These are phyloP conservation scores for Lipotes vexillifer DNA, from an alignment of 2,113 vertebrate genomes.

Conservation along the genomic window DNA sequence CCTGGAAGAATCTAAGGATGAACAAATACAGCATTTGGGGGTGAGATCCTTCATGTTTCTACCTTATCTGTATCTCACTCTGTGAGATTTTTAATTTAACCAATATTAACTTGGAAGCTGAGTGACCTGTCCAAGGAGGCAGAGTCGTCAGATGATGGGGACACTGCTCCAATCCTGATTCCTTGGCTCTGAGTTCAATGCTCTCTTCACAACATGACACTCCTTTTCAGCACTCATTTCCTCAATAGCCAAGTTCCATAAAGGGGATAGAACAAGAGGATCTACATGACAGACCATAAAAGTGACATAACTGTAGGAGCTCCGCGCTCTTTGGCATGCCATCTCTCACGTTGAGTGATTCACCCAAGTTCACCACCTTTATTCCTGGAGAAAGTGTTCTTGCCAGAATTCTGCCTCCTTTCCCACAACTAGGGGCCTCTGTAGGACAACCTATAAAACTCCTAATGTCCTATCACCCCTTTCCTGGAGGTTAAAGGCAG, in stretches of 20 bases:
- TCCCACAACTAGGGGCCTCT: neutral
- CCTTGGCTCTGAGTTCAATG: neutral
- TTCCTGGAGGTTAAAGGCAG: neutral
- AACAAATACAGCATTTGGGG: neutral
- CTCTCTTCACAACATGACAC: neutral
- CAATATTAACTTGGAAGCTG: neutral
- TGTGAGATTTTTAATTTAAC: neutral
- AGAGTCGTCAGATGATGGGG: too few species aligned
- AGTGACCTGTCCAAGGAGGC: neutral
- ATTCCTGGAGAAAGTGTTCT: neutral
- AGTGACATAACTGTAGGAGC: fast-evolving
- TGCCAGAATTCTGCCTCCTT: neutral
- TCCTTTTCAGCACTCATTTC: neutral
- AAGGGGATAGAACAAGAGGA: neutral
- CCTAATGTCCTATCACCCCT: fast-evolving
- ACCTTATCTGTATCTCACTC: neutral
- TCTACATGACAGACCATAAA: fast-evolving
- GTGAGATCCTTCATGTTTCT: neutral
- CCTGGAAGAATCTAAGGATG: neutral
- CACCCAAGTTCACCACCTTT: neutral
- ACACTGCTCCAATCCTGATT: fast-evolving
- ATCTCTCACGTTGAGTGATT: neutral
- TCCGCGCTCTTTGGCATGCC: fast-evolving
- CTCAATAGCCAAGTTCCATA: neutral
- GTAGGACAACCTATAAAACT: neutral